Percentiles rank a stretch among this genome's conserved stretches.
Conservation (phyloP, 2,113 vertebrate genomes). For the Cyanoderma ruficeps region DNA sequence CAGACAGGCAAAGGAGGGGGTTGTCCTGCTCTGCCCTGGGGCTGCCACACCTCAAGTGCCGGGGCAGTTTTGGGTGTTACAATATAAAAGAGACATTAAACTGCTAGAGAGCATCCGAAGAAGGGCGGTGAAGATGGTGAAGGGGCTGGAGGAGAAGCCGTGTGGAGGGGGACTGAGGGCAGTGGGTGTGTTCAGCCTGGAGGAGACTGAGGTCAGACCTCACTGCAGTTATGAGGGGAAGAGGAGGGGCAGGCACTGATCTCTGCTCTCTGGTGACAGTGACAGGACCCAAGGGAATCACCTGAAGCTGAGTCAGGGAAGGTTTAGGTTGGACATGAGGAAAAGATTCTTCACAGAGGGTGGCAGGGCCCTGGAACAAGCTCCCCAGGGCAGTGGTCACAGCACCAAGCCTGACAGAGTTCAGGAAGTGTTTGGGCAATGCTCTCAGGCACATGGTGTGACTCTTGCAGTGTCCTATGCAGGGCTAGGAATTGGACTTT, state of each 20-base stretch:
- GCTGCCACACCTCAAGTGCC: background rate
- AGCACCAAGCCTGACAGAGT: background rate
- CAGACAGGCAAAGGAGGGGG: accelerated
- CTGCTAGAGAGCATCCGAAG: background rate
- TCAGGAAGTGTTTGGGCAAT: background rate
- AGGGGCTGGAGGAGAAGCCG: background rate
- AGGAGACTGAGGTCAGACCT: background rate
- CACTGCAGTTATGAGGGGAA: accelerated
- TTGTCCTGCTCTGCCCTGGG: background rate
- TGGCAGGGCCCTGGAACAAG: background rate
- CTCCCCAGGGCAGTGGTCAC: background rate
- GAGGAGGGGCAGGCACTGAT: background rate
- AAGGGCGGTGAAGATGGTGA: background rate
- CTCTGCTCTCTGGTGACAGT: background rate
- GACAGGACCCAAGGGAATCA: background rate
- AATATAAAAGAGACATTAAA: background rate
- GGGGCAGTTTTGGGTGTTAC: background rate
- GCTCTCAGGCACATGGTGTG: background rate
- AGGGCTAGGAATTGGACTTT: background rate
- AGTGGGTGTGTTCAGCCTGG: background rate
- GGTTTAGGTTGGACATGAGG: background rate
- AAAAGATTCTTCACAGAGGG: background rate
- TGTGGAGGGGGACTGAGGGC: background rate
- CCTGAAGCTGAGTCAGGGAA: background rate
- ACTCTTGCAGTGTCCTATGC: background rate